Base-by-base conservation (phyloP, 2,888 invertebrate species). In the Metopia argyrocephala region DNA sequence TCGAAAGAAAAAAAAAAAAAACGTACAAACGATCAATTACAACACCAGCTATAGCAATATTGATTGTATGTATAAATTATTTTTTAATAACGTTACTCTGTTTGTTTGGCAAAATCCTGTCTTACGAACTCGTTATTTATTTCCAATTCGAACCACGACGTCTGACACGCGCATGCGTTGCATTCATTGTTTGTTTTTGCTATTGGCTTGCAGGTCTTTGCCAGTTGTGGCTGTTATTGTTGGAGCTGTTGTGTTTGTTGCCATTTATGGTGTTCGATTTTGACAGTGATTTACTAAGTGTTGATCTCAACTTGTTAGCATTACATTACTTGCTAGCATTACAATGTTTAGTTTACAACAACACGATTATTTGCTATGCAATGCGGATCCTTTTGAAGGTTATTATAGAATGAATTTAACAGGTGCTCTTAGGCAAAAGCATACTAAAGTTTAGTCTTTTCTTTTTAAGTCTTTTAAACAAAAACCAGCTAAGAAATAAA, bases 261-360 rank as follows among this genome's bases (percentile, higher is more conserved):
- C 45, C 62, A 48, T 38, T 66, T 66, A 74, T 59, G 65, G 76
- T 62, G n/a, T 70, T 70, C 25, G 46, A 45, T 61, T 76, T 65
- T 75, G 78, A 78, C 78, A 81, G 74, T 81, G 81, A 81, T 81
- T 81, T 81, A 81, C 74, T 78, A 81, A 81, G 81, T 81, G 78
- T 70, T 81, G 74, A 61, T 71, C 48, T 70, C 66, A 70, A 78
- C 78, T 74, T 74, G 66, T 66, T 78, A 66, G 66, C 66, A 61
- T 61, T 52, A 15, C 38, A 38, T 2, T 1, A 3, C 15, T 9
- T 31, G 9, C 31, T 12, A 31, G 23, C 0, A 61, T 21, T 61
- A 45, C 69, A 75, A 65, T 57, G 56, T 62, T 73, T 7, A 48
- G 2, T 54, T 78, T 46, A 46, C 61, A 66, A 45, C 45, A 59